Conservation (phyloP, 2,888 invertebrate species). For the Drosophila picticornis region DNA sequence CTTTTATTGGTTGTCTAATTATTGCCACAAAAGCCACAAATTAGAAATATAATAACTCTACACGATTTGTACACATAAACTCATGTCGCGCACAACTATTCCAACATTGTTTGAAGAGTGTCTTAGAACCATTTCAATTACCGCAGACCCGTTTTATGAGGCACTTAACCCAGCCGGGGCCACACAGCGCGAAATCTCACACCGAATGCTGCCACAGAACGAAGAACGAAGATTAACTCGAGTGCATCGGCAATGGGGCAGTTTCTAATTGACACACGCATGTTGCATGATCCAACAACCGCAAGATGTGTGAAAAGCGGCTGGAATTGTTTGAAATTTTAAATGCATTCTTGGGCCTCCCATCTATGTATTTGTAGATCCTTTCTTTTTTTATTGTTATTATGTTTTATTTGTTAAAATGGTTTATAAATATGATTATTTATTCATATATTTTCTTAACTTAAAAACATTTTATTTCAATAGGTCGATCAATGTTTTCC, state of each 20-base stretch:
- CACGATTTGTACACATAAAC: background rate
- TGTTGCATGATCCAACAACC: slow-evolving; percentile 21
- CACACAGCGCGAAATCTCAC: slow-evolving; percentile 64
- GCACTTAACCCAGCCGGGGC: slow-evolving; percentile 49
- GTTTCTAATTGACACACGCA: slow-evolving; percentile 14
- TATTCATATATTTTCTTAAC: background rate
- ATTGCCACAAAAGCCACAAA: background rate
- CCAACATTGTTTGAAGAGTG: slow-evolving; percentile 8
- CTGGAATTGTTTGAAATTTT: slow-evolving; percentile 3
- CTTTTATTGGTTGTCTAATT: background rate
- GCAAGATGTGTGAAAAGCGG: slow-evolving; percentile 18
- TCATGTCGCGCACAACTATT: background rate
- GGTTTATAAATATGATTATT: background rate
- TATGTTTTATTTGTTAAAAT: background rate
- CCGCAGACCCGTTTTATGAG: slow-evolving; percentile 45
- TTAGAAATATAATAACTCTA: slow-evolving; percentile 12
- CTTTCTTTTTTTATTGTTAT: background rate
- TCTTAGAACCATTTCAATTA: slow-evolving; percentile 49
- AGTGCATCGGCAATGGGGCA: slow-evolving; percentile 24
- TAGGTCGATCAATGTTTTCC: background rate
- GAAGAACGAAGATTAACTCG: slow-evolving; percentile 33
- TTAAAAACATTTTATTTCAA: background rate
- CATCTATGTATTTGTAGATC: background rate
- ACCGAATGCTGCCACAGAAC: slow-evolving; percentile 43
- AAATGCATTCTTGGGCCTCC: background rate